phyloP scores from a whole-genome alignment of 2,113 vertebrate genomes.

The Semnopithecus entellus region DNA sequence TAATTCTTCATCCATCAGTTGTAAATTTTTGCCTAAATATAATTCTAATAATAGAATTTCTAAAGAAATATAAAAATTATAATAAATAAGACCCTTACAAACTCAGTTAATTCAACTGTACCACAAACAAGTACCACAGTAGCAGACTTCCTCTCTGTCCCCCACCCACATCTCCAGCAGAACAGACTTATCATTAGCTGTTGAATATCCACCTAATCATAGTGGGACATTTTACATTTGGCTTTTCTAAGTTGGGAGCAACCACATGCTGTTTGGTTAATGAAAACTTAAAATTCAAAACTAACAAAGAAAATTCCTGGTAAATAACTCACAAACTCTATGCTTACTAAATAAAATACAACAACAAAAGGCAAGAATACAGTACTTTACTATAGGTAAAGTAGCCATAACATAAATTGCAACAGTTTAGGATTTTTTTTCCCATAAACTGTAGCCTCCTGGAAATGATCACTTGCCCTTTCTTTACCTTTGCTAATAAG shows the following conservation, averaged over 20 bases:
- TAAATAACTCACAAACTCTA: conserved; percentile 22
- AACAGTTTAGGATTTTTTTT: conserved; percentile 34
- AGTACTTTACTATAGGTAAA: neutral
- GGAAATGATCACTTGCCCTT: conserved; percentile 35
- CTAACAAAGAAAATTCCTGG: conserved; percentile 24
- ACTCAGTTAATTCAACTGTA: neutral
- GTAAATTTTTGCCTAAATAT: conserved; percentile 29
- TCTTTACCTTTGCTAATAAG: conserved; percentile 97
- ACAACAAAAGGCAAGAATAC: neutral
- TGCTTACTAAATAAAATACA: conserved; percentile 39
- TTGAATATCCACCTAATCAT: neutral
- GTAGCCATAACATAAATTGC: neutral
- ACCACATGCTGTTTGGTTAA: neutral
- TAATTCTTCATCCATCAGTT: neutral
- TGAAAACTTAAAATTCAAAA: conserved; percentile 43
- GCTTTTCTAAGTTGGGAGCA: conserved; percentile 17
- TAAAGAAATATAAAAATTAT: neutral
- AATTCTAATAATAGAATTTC: conserved; percentile 19
- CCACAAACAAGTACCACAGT: neutral
- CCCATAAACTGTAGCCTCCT: neutral
- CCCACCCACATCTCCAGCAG: neutral
- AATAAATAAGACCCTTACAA: neutral
- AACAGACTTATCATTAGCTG: neutral
- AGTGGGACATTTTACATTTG: conserved; percentile 21
- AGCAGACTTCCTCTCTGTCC: neutral